Percentiles rank a stretch among this genome's conserved stretches.
phyloP scores from a whole-genome alignment of 2,888 invertebrate genomes.

The Pocota personata region DNA sequence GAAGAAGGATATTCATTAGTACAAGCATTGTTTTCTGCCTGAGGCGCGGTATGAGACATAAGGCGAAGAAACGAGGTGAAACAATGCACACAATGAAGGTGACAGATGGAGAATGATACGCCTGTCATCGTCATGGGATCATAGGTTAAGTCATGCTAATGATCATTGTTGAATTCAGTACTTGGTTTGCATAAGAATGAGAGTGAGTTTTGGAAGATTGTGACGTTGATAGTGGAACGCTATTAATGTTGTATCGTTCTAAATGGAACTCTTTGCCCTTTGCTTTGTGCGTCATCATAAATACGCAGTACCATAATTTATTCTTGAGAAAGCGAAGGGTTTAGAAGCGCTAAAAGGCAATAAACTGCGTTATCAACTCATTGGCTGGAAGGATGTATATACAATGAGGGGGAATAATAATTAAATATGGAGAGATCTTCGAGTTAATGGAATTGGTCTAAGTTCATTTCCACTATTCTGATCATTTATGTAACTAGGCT shows the following conservation, averaged over 20 bases:
- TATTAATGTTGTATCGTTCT: slow-evolving; percentile 39
- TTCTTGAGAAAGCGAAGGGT: slow-evolving; percentile 19
- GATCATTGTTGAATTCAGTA: slow-evolving; percentile 25
- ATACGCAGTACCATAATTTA: neutral
- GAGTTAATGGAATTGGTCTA: neutral
- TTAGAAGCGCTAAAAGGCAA: neutral
- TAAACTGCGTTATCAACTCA: neutral
- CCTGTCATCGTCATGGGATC: slow-evolving; percentile 28
- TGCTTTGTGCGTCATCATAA: neutral
- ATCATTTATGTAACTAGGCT: neutral
- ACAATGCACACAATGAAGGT: slow-evolving; percentile 41
- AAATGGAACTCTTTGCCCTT: neutral
- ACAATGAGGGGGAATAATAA: neutral
- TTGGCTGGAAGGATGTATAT: neutral
- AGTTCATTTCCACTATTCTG: neutral
- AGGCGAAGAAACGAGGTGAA: neutral
- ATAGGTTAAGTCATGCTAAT: slow-evolving; percentile 52
- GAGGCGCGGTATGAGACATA: neutral
- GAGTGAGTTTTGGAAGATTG: neutral
- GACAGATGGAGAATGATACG: slow-evolving; percentile 19
- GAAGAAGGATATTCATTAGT: slow-evolving; percentile 64
- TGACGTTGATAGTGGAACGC: neutral
- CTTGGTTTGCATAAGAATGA: slow-evolving; percentile 1
- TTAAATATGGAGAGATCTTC: neutral
- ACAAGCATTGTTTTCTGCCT: slow-evolving; percentile 43